Conservation (phyloP, 1,140 invertebrate species). For the Hyles vespertilio region DNA sequence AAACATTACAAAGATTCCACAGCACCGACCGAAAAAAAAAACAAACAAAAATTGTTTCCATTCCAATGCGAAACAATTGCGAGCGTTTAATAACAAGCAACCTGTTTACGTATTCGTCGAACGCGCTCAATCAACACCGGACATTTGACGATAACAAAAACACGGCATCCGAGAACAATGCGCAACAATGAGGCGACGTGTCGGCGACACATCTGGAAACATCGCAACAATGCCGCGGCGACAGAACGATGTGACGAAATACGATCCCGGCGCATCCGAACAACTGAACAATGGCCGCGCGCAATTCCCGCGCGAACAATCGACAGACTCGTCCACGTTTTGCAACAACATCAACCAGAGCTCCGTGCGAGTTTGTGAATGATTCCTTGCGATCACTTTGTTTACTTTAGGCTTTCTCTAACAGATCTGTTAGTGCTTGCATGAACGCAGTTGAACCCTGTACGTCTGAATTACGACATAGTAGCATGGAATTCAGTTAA, state of each 20-base stretch:
- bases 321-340: conserved; percentile 21
- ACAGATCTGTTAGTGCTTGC: too few relatives aligned
- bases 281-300: conserved; percentile 25
- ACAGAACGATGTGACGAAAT: conserved; percentile 32
- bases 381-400: too few relatives aligned
- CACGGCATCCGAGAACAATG: conserved; percentile 28
- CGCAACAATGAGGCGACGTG: conserved; percentile 33
- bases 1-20: too few relatives aligned
- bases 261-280: conserved; percentile 33
- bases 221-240: conserved; percentile 25
- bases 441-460: too few relatives aligned
- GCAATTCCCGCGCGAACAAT: conserved; percentile 24
- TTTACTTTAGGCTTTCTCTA: too few relatives aligned
- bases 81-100: neutral
- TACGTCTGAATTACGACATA: too few relatives aligned
- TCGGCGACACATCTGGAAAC: conserved; percentile 30
- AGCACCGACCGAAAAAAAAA: too few relatives aligned
- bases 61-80: too few relatives aligned
- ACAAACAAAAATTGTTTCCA: too few relatives aligned
- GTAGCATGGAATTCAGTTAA: too few relatives aligned
- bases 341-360: conserved; percentile 8
- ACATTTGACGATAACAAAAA: conserved; percentile 21
- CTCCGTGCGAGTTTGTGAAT: too few relatives aligned
- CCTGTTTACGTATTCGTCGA: neutral
- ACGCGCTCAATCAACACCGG: conserved; percentile 15